Evolutionary conservation across 2,888 invertebrate species (phyloP).

Genomic region (Pachliopta kotzebuea): DNA sequence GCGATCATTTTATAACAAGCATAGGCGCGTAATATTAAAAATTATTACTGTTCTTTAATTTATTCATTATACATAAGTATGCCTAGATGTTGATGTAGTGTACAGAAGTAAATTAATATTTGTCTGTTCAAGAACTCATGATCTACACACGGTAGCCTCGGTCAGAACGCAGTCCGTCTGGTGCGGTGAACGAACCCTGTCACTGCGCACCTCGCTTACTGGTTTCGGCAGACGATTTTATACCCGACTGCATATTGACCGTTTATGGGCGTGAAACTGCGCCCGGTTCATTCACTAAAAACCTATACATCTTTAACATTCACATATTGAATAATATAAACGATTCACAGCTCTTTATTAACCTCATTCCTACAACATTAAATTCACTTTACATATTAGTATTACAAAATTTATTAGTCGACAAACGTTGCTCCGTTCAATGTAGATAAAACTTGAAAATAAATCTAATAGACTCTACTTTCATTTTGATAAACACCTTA

Average conservation of each 20-base stretch:
- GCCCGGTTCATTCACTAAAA: conserved; percentile 51
- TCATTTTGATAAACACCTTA: conserved; percentile 49
- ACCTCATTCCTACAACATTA: not conserved
- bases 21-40: too few relatives aligned
- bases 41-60: not conserved
- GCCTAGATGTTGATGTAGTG: too few relatives aligned
- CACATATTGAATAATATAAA: not conserved
- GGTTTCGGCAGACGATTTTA: conserved; percentile 71
- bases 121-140: conserved; percentile 46
- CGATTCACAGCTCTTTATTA: not conserved
- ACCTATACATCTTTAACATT: conserved; percentile 29
- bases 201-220: conserved; percentile 58
- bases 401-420: not conserved
- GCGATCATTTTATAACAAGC: too few relatives aligned
- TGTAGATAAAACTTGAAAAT: conserved; percentile 30
- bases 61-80: too few relatives aligned
- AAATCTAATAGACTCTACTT: conserved; percentile 49
- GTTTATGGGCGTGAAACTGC: conserved; percentile 61
- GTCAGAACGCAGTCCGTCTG: conserved; percentile 41
- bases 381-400: too few relatives aligned
- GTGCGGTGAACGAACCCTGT: conserved; percentile 76
- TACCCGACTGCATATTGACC: conserved; percentile 53
- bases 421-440: not conserved
- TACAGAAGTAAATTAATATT: conserved; percentile 16
- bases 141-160: conserved; percentile 54